Evolutionary conservation across 1,140 invertebrate species (phyloP).

Genomic region (Dendrolimus kikuchii): DNA sequence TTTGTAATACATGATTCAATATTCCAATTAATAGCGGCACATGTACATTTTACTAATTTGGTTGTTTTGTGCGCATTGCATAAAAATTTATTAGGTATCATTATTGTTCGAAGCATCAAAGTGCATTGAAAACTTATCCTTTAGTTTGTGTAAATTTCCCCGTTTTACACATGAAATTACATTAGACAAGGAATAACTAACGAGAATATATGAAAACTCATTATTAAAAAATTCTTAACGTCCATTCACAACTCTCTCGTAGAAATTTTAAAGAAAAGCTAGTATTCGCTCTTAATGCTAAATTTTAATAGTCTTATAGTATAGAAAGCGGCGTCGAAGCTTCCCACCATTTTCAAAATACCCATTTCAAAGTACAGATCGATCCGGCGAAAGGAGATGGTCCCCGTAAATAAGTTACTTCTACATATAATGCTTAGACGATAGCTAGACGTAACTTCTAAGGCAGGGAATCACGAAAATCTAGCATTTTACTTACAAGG

Average conservation of each 20-base stretch:
- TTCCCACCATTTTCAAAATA: constrained; percentile 32
- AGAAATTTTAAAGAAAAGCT: constrained; percentile 36
- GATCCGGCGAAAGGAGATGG: constrained; percentile 54
- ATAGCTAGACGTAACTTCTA: constrained; percentile 46
- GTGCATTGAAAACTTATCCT: constrained; percentile 49
- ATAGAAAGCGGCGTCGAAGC: constrained; percentile 47
- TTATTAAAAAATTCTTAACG: constrained; percentile 30
- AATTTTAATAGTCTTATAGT: constrained; percentile 47
- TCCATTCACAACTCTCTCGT: constrained; percentile 57
- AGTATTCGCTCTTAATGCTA: constrained; percentile 34
- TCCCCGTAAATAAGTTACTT: constrained; percentile 55
- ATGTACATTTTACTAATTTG: constrained; percentile 1
- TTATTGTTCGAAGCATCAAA: constrained; percentile 53
- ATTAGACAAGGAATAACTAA: constrained; percentile 27
- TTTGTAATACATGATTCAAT: neutral
- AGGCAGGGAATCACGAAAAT: constrained; percentile 56
- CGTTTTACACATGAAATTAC: constrained; percentile 52
- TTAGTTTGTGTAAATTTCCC: constrained; percentile 65
- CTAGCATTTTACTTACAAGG: constrained; percentile 51
- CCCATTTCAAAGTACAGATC: constrained; percentile 46
- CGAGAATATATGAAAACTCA: constrained; percentile 27
- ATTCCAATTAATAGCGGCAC: too few species aligned
- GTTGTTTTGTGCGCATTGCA: constrained; percentile 48
- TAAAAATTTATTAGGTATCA: constrained; percentile 7
- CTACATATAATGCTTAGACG: constrained; percentile 34